These are phyloP conservation scores for Drosophila ambigua DNA, from an alignment of 1,140 invertebrate genomes.

Conservation along the genomic window DNA sequence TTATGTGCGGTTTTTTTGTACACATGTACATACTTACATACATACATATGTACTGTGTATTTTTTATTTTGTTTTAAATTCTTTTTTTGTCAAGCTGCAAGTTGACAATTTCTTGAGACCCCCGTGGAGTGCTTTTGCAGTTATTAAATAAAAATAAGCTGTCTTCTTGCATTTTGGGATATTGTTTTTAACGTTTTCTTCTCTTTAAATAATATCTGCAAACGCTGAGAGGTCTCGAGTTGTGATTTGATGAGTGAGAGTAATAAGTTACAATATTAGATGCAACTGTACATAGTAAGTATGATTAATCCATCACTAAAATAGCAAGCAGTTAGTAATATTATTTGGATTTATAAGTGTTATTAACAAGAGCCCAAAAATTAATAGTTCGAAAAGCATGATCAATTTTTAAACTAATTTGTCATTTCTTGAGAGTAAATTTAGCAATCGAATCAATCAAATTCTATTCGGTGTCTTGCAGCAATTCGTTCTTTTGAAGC, in stretches of 20 bases:
- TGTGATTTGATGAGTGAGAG: constrained; percentile 35
- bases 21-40: neutral
- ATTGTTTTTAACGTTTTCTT: constrained; percentile 45
- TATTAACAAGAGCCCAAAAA: neutral
- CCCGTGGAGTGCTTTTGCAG: constrained; percentile 54
- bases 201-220: constrained; percentile 65
- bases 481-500: too few relatives aligned
- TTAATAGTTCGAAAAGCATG: constrained; percentile 16
- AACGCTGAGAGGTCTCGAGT: constrained; percentile 36
- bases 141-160: constrained; percentile 68
- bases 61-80: constrained; percentile 18
- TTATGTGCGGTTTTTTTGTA: constrained; percentile 49
- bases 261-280: constrained; percentile 23
- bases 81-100: constrained; percentile 48
- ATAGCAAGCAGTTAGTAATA: too few relatives aligned
- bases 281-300: constrained; percentile 8
- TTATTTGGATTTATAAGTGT: neutral
- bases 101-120: constrained; percentile 55
- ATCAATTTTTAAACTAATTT: neutral
- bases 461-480: too few relatives aligned
- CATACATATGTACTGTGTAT: neutral
- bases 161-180: constrained; percentile 40
- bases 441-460: too few relatives aligned
- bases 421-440: too few relatives aligned
- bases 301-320: constrained; percentile 3